A percentile compares a stretch with the other conserved stretches of the same genome.
phyloP scores from a whole-genome alignment of 2,797 vertebrate species.

The Hybognathus amarus region DNA sequence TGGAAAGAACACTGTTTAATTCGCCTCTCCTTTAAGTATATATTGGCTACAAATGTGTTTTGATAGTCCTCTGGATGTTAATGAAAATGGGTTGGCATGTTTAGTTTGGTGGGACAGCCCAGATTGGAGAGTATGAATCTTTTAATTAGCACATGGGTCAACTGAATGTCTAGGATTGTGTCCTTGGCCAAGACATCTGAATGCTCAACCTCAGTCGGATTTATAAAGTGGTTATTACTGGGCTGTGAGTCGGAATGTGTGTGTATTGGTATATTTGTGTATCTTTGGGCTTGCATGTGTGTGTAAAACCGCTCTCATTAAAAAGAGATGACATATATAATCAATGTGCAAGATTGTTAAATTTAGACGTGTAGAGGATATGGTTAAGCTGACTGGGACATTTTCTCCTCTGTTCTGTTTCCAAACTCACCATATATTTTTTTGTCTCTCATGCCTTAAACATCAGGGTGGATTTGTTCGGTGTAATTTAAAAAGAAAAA shows the following conservation, averaged over 20 bases:
- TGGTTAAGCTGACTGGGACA: slow-evolving; percentile 63
- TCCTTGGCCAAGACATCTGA: slow-evolving; percentile 64
- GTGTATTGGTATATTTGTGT: slow-evolving; percentile 50
- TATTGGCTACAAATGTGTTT: slow-evolving; percentile 46
- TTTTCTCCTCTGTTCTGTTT: slow-evolving; percentile 65
- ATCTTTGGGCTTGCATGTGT: slow-evolving; percentile 44
- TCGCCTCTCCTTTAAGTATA: slow-evolving; percentile 17
- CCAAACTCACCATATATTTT: slow-evolving; percentile 59
- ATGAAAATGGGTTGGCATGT: slow-evolving; percentile 55
- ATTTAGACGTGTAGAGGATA: slow-evolving; percentile 68
- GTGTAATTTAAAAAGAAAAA: slow-evolving; percentile 63
- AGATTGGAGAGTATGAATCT: slow-evolving; percentile 64
- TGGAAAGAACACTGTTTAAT: slow-evolving; percentile 22
- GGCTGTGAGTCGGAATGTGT: slow-evolving; percentile 34
- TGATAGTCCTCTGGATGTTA: slow-evolving; percentile 48
- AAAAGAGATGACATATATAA: slow-evolving; percentile 68
- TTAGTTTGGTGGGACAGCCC: slow-evolving; percentile 58
- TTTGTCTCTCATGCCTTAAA: slow-evolving; percentile 52
- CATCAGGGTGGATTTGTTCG: slow-evolving; percentile 58
- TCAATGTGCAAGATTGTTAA: slow-evolving; percentile 67
- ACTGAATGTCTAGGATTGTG: slow-evolving; percentile 69
- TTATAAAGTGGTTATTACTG: slow-evolving; percentile 64
- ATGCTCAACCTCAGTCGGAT: slow-evolving; percentile 66
- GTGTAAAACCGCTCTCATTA: slow-evolving; percentile 67
- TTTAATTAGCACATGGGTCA: slow-evolving; percentile 70